Base-by-base conservation (phyloP, 2,888 invertebrate genomes). In the Drosophila demipolita region DNA sequence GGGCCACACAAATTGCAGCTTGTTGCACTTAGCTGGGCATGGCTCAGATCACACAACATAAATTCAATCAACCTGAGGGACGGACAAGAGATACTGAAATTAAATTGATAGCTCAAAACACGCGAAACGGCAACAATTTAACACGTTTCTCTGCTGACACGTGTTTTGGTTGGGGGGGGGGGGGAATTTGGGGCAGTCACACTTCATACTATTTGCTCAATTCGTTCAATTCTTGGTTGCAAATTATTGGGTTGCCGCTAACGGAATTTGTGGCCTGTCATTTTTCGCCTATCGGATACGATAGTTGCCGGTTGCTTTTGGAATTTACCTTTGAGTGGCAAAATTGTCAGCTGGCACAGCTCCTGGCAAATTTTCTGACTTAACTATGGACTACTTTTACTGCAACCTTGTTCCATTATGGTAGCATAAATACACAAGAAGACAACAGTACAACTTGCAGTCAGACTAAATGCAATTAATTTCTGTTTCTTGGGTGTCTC, bases 21-120 rank as follows among this genome's bases (percentile, higher is more conserved):
- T 79, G 80, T 80, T 73, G 89, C 86, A 78, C 72, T 81, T 75
- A 78, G 54, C 64, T 69, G 66, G 49, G 78, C 69, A 75, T 75
- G 63, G 78, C 75, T 78, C 71, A 70, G 86, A 86, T 90, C 81
- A 65, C 78, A 83, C 73, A 83, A 75, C 90, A 66, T 71, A 68
- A 54, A 57, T 63, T 54, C 40, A 52, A 74, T 82, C 63, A 79
- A 82, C 62, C 87, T 85, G 75, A 54, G 42, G 50, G 48, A 52
- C 33, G 53, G 35, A 80, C 38, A 53, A 55, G 32, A 65, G 49
- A 61, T 32, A 71, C 54, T 57, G 35, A 58, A 60, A 81, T 81
- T 53, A 81, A 73, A 72, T 60, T 68, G 62, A 55, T 26, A 49
- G 36, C 26, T 55, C 45, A 57, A 57, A 49, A 40, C 48, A 71